phyloP scores from a whole-genome alignment of 2,113 vertebrate genomes.

The Cryptomyrus ogoouensis region DNA sequence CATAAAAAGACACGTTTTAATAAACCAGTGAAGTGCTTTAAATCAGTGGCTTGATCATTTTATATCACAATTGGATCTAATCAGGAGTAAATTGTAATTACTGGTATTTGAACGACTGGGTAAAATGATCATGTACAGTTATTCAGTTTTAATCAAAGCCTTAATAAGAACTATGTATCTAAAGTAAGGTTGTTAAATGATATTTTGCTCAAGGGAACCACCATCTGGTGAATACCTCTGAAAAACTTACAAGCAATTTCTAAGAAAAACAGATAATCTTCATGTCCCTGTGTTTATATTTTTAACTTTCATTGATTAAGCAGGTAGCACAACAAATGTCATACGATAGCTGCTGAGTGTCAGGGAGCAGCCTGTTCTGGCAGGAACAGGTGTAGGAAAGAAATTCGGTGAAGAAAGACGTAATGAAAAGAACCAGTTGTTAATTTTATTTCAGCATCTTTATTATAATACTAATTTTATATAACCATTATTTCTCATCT shows the following conservation, averaged over 20 bases:
- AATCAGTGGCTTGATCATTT: background rate
- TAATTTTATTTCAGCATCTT: slow-evolving; percentile 6
- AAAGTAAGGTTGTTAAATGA: background rate
- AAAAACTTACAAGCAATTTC: background rate
- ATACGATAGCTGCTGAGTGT: background rate
- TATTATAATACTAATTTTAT: slow-evolving; percentile 7
- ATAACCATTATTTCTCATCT: slow-evolving; percentile 5
- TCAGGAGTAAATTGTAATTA: background rate
- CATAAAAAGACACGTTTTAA: background rate
- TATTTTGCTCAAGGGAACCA: background rate
- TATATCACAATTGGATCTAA: background rate
- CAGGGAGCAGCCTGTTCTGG: background rate
- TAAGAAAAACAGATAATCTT: background rate
- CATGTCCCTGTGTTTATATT: background rate
- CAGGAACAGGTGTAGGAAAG: background rate
- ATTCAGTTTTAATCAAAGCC: background rate
- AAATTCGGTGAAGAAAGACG: background rate
- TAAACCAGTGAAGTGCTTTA: background rate
- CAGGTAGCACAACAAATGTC: background rate
- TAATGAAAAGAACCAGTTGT: background rate
- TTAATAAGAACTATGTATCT: background rate
- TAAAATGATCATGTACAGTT: background rate
- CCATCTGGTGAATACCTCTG: background rate
- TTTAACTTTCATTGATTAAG: background rate
- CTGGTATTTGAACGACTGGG: background rate